Evolutionary conservation across 2,888 invertebrate species (phyloP).

Genomic region (Opisthograptis luteolata): DNA sequence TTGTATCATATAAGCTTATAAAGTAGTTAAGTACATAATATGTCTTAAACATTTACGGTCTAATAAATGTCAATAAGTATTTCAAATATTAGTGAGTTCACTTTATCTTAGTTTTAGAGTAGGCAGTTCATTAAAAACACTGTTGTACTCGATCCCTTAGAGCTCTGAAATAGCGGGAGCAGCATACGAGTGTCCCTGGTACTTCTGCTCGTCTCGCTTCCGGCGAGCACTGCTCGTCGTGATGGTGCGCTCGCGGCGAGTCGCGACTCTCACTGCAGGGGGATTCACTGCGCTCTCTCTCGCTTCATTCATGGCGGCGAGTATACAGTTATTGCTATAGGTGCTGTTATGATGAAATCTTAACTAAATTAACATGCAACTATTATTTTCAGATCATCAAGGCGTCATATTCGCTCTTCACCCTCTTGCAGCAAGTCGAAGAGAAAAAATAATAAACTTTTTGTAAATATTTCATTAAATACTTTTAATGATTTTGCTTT

Average conservation of each 20-base stretch:
- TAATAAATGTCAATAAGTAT: no score
- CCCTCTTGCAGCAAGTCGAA: constrained; percentile 75
- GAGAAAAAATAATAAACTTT: constrained; percentile 43
- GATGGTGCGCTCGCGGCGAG: constrained; percentile 68
- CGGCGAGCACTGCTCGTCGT: constrained; percentile 69
- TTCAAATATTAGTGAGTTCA: no score
- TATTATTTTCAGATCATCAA: constrained; percentile 78
- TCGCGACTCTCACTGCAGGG: constrained; percentile 74
- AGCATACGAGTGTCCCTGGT: constrained; percentile 78
- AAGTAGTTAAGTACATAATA: no score
- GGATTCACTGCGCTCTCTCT: constrained; percentile 80
- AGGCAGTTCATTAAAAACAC: no score
- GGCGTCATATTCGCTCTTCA: constrained; percentile 83
- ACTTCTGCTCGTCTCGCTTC: constrained; percentile 57
- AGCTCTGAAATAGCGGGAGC: constrained; percentile 64
- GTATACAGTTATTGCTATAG: no score
- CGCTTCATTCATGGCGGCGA: constrained; percentile 79
- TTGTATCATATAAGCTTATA: no score
- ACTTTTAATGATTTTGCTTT: no score
- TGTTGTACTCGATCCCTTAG: no score
- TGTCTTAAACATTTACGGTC: no score
- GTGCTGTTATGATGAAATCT: no score
- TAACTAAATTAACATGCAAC: neutral
- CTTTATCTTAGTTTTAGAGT: no score
- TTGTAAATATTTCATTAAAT: no score